Percentiles rank a stretch among this genome's conserved stretches.
These are phyloP conservation scores for Tromatobia lineatoria DNA, from an alignment of 2,888 invertebrate species.

Conservation along the genomic window DNA sequence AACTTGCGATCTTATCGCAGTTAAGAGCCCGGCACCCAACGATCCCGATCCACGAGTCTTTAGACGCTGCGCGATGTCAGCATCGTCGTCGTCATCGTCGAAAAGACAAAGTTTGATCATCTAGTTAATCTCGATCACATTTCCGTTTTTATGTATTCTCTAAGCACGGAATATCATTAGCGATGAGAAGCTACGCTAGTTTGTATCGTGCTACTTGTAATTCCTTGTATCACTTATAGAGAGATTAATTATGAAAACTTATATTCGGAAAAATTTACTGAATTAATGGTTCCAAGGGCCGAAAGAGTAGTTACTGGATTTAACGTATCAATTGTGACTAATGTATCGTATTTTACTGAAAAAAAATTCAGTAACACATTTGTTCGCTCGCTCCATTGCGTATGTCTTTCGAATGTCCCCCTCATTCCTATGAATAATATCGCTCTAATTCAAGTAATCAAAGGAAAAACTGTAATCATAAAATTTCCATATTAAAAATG, in stretches of 20 bases:
- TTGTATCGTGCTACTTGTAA: neutral
- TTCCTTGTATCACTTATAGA: neutral
- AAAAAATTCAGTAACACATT: neutral
- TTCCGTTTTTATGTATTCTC: neutral
- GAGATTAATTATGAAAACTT: neutral
- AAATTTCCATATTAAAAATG: neutral
- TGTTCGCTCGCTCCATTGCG: neutral
- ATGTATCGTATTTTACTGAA: too few species aligned
- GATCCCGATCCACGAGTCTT: conserved; percentile 60
- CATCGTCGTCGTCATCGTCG: conserved; percentile 26
- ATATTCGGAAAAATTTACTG: neutral
- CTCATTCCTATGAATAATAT: neutral
- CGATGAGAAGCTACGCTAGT: neutral
- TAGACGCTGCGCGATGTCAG: conserved; percentile 36
- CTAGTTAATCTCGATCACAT: conserved; percentile 1
- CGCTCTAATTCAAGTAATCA: neutral
- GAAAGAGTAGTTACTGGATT: neutral
- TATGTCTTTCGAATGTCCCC: neutral
- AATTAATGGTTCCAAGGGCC: neutral
- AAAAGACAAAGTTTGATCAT: conserved; percentile 35
- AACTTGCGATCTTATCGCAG: conserved; percentile 62
- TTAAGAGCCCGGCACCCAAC: conserved; percentile 55
- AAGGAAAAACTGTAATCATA: neutral
- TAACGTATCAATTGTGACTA: too few species aligned
- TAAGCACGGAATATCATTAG: neutral